Conservation (phyloP, 2,797 vertebrate species). For the Heliangelus exortis region DNA sequence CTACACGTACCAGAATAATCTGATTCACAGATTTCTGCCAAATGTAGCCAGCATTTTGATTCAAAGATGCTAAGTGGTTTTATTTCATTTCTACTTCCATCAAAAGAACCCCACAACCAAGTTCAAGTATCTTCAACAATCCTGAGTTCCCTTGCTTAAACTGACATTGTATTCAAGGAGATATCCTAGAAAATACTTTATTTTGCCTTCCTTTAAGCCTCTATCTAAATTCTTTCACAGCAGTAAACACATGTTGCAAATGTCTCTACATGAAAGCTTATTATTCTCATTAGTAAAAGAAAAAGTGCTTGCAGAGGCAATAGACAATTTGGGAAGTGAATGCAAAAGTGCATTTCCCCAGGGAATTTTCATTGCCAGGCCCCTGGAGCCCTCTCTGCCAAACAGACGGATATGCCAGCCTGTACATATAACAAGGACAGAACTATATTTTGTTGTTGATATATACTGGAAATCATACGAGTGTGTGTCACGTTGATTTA, state of each 20-base stretch:
- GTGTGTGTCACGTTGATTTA: constrained; percentile 49
- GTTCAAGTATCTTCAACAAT: constrained; percentile 48
- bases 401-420: constrained; percentile 21
- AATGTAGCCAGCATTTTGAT: constrained; percentile 47
- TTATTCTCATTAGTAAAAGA: constrained; percentile 67
- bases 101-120: constrained; percentile 52
- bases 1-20: constrained; percentile 43
- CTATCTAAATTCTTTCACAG: constrained; percentile 45
- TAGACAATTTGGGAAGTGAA: constrained; percentile 39
- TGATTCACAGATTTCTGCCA: constrained; percentile 45
- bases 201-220: constrained; percentile 48
- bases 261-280: constrained; percentile 47
- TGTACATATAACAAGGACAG: constrained; percentile 30
- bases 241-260: constrained; percentile 51
- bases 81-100: constrained; percentile 50
- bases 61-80: constrained; percentile 52
- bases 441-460: constrained; percentile 53
- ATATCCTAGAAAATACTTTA: constrained; percentile 46
- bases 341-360: constrained; percentile 16
- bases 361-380: constrained; percentile 41
- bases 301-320: constrained; percentile 60
- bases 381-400: constrained; percentile 7
- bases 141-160: constrained; percentile 42
- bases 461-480: constrained; percentile 37
- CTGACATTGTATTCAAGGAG: constrained; percentile 56